phyloP scores from a whole-genome alignment of 1,140 invertebrate species.

The Mizuhopecten yessoensis region DNA sequence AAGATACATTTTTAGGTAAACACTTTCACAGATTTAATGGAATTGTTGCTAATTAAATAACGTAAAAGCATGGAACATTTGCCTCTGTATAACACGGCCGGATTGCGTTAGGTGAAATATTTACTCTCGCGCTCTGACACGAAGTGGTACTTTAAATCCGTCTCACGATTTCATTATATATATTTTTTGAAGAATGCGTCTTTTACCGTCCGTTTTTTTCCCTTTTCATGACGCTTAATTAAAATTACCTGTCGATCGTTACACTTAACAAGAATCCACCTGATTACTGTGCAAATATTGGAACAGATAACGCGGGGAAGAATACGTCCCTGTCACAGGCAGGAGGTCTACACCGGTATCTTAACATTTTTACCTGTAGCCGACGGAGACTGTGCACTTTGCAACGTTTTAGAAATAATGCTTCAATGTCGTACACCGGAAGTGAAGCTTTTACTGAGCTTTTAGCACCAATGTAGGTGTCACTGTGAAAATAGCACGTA shows the following conservation, averaged over 20 bases:
- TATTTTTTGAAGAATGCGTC: too few relatives aligned
- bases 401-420: constrained; percentile 35
- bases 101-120: not conserved
- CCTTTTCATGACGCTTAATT: constrained; percentile 5
- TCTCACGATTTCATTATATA: too few relatives aligned
- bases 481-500: constrained; percentile 33
- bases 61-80: not conserved
- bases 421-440: not conserved
- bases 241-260: constrained; percentile 10
- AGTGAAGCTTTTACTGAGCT: constrained; percentile 27
- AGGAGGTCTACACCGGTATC: not conserved
- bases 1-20: not conserved
- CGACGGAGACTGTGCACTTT: constrained; percentile 10
- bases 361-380: constrained; percentile 12
- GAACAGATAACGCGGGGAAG: constrained; percentile 18
- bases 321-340: constrained; percentile 13
- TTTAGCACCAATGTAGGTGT: constrained; percentile 32
- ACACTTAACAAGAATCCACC: constrained; percentile 33
- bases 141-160: not conserved
- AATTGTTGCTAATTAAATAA: constrained; percentile 1
- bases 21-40: not conserved
- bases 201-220: not conserved
- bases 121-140: not conserved
- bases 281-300: constrained; percentile 33
- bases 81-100: not conserved